Evolutionary conservation across 2,797 vertebrate genomes (phyloP), one percentile per base, ranked within the genome.

Genomic region (Calcarius lapponicus): DNA sequence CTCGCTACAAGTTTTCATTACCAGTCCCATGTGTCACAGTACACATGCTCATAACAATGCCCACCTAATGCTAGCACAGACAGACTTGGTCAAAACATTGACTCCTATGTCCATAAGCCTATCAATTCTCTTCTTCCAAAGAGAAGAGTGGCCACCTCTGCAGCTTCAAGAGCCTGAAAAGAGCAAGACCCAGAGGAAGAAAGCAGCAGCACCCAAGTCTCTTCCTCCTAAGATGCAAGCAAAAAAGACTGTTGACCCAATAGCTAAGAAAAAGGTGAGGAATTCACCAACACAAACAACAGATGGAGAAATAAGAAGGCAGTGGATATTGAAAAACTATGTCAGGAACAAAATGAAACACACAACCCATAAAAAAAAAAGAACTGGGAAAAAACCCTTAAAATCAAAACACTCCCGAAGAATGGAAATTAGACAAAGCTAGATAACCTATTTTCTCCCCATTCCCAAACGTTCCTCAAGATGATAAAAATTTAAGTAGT

Each of bases 11-110:
- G 12, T 48, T 47, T 11, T 47, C 50, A 50, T 28, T 19, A 26
- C 12, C 28, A 62, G 60, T n/a, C 29, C 29, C n/a, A 43, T 0
- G 1, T 16, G 43, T 16, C n/a, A 43, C 0, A 2, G 17, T 3
- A 70, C 12, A 69, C 9, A 6, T 7, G 70, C 12, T 3, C 29
- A 9, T 4, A 28, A 69, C 8, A 61, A 8, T 21, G 28, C 19
- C 38, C 5, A 66, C 5, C n/a, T 21, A 48, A 71, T 6, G 24
- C 16, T 13, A 48, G 40, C 26, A 65, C 38, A 79, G 16, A 50
- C 17, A 36, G 36, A 36, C 36, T 36, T 36, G 36, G 36, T 22
- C 15, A 62, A 34, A 84, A 34, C 4, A 6, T 0, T 34, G 26
- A 72, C 14, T 50, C 7, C 32, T 14, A 8, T 1, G 2, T 50